Conservation (phyloP, 2,113 vertebrate species). For the Oplegnathus fasciatus region DNA sequence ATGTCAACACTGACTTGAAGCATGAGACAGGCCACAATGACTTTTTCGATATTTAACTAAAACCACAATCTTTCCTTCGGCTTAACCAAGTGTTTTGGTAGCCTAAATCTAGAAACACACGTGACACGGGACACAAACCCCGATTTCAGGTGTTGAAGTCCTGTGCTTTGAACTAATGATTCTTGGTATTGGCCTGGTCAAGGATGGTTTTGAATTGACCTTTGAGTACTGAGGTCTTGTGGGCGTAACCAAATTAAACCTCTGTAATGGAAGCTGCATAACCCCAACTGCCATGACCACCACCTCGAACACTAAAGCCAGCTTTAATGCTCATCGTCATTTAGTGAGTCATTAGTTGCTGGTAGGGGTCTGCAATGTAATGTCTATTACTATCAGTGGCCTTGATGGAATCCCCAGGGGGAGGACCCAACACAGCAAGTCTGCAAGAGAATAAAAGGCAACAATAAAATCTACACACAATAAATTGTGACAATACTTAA, state of each 20-base stretch:
- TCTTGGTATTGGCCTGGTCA: not conserved
- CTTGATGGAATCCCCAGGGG: not conserved
- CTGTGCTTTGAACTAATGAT: not conserved
- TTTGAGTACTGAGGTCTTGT: not conserved
- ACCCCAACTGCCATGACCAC: not conserved
- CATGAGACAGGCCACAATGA: not conserved
- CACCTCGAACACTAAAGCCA: not conserved
- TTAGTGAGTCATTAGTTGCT: not conserved
- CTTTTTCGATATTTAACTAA: not conserved
- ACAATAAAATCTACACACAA: conserved; percentile 21
- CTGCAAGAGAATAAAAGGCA: conserved; percentile 15
- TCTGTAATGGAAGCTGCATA: not conserved
- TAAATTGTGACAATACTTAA: conserved; percentile 19
- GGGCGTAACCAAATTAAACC: not conserved
- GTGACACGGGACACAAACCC: not conserved
- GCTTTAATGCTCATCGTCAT: not conserved
- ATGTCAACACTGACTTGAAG: not conserved
- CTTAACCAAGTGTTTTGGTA: not conserved
- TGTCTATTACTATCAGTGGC: not conserved
- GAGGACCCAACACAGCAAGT: conserved; percentile 12
- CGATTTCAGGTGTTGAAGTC: not conserved
- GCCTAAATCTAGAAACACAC: not conserved
- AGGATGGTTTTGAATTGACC: not conserved
- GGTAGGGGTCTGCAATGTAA: not conserved
- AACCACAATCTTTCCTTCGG: not conserved